These are phyloP conservation scores for Cygnus olor DNA, from an alignment of 2,797 vertebrate genomes.

Conservation along the genomic window DNA sequence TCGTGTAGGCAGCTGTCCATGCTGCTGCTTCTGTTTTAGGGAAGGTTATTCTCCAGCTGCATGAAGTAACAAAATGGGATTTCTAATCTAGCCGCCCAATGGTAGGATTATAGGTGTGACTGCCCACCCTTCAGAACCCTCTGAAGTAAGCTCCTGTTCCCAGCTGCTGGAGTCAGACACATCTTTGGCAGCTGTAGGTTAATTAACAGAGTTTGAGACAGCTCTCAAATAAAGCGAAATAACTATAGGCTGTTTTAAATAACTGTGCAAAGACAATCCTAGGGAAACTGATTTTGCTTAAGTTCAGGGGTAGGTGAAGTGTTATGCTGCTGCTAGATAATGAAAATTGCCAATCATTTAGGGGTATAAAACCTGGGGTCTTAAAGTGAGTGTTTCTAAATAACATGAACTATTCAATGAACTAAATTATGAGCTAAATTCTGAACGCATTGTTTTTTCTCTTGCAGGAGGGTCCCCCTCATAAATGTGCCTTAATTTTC, in stretches of 20 bases:
- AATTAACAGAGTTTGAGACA: not conserved
- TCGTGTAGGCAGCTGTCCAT: not conserved
- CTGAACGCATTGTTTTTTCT: conserved; percentile 82
- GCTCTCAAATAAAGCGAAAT: not conserved
- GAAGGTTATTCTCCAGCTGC: not conserved
- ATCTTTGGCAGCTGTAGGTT: not conserved
- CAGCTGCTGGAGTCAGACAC: not conserved
- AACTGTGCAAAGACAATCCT: not conserved
- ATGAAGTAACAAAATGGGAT: rapidly evolving
- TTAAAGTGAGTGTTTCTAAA: not conserved
- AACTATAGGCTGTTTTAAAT: not conserved
- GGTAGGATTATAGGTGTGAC: rapidly evolving
- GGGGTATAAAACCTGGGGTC: not conserved
- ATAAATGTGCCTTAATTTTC: conserved; percentile 99
- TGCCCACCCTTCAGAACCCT: rapidly evolving
- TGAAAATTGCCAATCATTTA: rapidly evolving
- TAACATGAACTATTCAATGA: not conserved
- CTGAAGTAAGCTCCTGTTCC: not conserved
- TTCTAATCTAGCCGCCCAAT: rapidly evolving
- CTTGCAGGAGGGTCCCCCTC: conserved; percentile 98
- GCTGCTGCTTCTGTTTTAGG: not conserved
- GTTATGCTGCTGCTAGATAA: not conserved
- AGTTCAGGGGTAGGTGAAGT: not conserved
- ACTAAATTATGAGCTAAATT: not conserved
- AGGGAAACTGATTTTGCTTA: not conserved